Evolutionary conservation across 1,140 invertebrate species (phyloP).

Genomic region (Scaptomyza montana): DNA sequence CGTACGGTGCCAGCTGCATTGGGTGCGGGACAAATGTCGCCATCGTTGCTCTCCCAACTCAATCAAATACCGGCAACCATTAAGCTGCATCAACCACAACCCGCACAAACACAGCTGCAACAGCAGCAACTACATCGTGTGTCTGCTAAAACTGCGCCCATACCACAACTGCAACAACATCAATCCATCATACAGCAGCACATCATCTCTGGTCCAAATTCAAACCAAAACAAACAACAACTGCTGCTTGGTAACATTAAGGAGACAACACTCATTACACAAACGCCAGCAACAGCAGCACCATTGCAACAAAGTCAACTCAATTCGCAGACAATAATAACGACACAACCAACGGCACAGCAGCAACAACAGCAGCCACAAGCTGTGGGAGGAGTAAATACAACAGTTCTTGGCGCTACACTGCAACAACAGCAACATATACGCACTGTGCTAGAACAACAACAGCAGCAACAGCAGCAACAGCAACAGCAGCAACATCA

Average conservation of each 20-base stretch:
- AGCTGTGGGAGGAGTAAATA: neutral
- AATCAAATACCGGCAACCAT: constrained; percentile 82
- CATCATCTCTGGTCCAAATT: constrained; percentile 69
- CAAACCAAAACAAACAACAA: constrained; percentile 67
- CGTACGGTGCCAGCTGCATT: constrained; percentile 48
- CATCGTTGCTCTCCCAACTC: constrained; percentile 70
- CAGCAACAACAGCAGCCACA: constrained; percentile 67
- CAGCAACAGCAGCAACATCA: constrained; percentile 63
- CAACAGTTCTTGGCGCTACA: too few relatives aligned
- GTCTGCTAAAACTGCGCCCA: constrained; percentile 49
- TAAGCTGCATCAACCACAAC: constrained; percentile 72
- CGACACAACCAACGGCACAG: constrained; percentile 56
- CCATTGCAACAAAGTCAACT: constrained; percentile 73
- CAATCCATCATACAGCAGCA: constrained; percentile 83
- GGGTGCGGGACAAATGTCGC: constrained; percentile 75
- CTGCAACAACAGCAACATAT: constrained; percentile 57
- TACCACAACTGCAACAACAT: constrained; percentile 79
- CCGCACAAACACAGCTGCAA: constrained; percentile 25
- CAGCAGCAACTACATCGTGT: constrained; percentile 48
- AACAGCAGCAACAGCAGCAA: too few relatives aligned
- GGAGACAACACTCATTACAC: constrained; percentile 75
- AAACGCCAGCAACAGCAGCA: constrained; percentile 55
- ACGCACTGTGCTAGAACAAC: constrained; percentile 52
- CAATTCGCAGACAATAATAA: constrained; percentile 80
- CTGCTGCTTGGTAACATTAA: constrained; percentile 68